Evolutionary conservation across 1,140 invertebrate genomes (phyloP).

Genomic region (Drosophila truncata): DNA sequence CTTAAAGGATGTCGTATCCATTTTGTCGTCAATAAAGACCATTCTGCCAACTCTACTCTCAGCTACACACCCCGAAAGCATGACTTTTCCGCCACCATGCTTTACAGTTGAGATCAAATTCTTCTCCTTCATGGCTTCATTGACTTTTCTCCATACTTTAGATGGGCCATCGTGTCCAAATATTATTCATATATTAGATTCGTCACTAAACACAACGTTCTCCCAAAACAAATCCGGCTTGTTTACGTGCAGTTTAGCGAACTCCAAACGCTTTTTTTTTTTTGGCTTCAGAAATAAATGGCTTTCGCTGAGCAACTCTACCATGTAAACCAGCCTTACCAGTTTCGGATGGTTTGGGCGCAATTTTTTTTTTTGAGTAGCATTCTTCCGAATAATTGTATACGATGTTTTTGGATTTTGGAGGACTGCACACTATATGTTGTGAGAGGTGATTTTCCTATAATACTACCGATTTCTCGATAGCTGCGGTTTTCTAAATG

Average conservation of each 20-base stretch:
- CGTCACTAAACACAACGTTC: no score
- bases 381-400: not conserved
- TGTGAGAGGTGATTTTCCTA: not conserved
- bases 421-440: not conserved
- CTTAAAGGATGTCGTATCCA: no score
- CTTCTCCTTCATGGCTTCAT: not conserved
- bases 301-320: not conserved
- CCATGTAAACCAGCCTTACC: constrained; percentile 1
- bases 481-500: not conserved
- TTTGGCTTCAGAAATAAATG: not conserved
- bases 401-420: not conserved
- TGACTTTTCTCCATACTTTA: not conserved
- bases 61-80: no score
- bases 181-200: not conserved
- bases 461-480: not conserved
- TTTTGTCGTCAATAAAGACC: no score
- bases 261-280: no score
- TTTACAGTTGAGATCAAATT: not conserved
- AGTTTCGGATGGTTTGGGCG: not conserved
- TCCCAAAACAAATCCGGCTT: no score
- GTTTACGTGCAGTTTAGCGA: no score
- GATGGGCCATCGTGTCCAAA: not conserved
- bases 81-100: no score
- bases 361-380: not conserved
- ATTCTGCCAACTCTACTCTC: no score